These are phyloP conservation scores for Datnioides undecimradiatus DNA, from an alignment of 2,113 vertebrate genomes.

Conservation along the genomic window DNA sequence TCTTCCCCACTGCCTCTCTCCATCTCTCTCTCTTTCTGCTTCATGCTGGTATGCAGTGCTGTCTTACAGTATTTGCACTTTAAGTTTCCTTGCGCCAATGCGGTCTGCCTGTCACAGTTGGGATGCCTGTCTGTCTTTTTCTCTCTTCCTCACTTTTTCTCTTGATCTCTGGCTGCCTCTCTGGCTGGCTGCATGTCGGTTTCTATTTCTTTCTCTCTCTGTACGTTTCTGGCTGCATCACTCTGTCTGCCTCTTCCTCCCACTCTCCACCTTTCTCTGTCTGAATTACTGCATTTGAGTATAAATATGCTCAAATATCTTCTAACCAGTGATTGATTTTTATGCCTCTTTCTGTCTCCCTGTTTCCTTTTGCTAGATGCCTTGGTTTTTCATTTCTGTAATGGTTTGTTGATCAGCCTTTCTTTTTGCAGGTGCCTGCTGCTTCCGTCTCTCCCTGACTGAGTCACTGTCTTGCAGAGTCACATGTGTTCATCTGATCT, in stretches of 20 bases:
- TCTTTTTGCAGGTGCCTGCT: conserved; percentile 16
- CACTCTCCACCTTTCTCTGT: conserved; percentile 34
- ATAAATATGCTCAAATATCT: conserved; percentile 23
- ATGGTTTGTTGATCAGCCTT: conserved; percentile 7
- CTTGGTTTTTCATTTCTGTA: background rate
- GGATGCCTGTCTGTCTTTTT: conserved; percentile 57
- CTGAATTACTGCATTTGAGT: conserved; percentile 34
- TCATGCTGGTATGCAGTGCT: conserved; percentile 36
- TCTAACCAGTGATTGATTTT: conserved; percentile 27
- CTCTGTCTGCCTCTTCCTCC: conserved; percentile 41
- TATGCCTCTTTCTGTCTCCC: background rate
- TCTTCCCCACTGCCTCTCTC: conserved; percentile 20
- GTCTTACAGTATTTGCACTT: conserved; percentile 60
- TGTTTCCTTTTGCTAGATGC: background rate
- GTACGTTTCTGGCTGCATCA: conserved; percentile 22
- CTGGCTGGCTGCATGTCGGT: conserved; percentile 35
- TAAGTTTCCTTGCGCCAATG: conserved; percentile 36
- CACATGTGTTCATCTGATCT: conserved; percentile 64
- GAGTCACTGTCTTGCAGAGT: conserved; percentile 35
- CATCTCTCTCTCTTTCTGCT: conserved; percentile 17
- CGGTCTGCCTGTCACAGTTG: conserved; percentile 50
- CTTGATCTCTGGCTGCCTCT: conserved; percentile 51
- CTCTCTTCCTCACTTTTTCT: conserved; percentile 41
- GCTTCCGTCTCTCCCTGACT: conserved; percentile 30
- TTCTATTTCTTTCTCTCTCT: conserved; percentile 49